Evolutionary conservation across 2,113 vertebrate species (phyloP).

Genomic region (Thalassoma bifasciatum): DNA sequence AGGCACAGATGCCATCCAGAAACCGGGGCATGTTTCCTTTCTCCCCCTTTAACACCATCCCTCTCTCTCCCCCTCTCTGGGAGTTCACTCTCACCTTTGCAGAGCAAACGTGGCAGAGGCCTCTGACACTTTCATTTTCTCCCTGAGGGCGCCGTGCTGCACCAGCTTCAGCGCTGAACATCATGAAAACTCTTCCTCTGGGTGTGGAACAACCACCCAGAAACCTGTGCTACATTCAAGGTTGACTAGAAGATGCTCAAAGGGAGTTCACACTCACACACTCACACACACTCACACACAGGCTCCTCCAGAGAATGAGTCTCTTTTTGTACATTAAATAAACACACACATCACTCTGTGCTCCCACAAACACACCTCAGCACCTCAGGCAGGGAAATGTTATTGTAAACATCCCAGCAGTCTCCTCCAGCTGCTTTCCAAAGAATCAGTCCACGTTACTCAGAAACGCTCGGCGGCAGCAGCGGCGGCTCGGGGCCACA

Average conservation of each 20-base stretch:
- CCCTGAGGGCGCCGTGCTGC: slow-evolving; percentile 24
- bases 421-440: slow-evolving; percentile 58
- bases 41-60: too few relatives aligned
- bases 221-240: slow-evolving; percentile 2
- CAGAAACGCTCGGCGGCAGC: slow-evolving; percentile 46
- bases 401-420: slow-evolving; percentile 68
- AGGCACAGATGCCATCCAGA: slow-evolving; percentile 46
- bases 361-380: slow-evolving; percentile 46
- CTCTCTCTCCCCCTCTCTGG: not conserved
- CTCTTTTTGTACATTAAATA: slow-evolving; percentile 25
- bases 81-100: slow-evolving; percentile 51
- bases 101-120: slow-evolving; percentile 44
- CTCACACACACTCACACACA: slow-evolving; percentile 13
- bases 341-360: slow-evolving; percentile 16
- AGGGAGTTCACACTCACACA: slow-evolving; percentile 27
- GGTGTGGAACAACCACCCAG: not conserved
- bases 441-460: slow-evolving; percentile 71
- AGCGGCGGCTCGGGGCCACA: slow-evolving; percentile 55
- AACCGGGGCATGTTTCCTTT: slow-evolving; percentile 38
- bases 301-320: slow-evolving; percentile 5
- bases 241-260: slow-evolving; percentile 17
- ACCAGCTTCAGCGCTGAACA: slow-evolving; percentile 23
- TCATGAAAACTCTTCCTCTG: slow-evolving; percentile 24
- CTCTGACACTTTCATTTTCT: slow-evolving; percentile 50
- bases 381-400: slow-evolving; percentile 63